Conservation (phyloP, 2,888 invertebrate genomes). For the Leucania comma region DNA sequence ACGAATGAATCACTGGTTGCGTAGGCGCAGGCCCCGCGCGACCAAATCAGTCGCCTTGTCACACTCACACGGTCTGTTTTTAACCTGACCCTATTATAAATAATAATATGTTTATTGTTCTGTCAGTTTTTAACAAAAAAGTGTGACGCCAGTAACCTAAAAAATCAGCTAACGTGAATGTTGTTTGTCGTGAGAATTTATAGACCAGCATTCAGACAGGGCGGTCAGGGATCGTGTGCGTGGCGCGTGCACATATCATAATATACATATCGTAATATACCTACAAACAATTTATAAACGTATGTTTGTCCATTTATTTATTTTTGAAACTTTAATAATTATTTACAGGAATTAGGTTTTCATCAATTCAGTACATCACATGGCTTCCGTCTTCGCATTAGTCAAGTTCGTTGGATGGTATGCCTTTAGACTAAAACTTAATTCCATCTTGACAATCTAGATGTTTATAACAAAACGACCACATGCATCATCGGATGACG, state of each 20-base stretch:
- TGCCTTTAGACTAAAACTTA: neutral
- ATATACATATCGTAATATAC: neutral
- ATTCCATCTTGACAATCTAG: neutral
- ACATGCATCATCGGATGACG: slow-evolving; percentile 44
- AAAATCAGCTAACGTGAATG: slow-evolving; percentile 59
- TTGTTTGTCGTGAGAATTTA: slow-evolving; percentile 51
- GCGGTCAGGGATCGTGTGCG: slow-evolving; percentile 18
- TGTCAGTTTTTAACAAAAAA: slow-evolving; percentile 66
- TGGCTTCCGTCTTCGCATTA: neutral
- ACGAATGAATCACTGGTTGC: slow-evolving; percentile 85
- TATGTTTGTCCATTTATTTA: slow-evolving; percentile 3
- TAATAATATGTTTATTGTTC: slow-evolving; percentile 69
- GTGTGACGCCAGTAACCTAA: slow-evolving; percentile 65
- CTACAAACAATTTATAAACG: slow-evolving; percentile 14
- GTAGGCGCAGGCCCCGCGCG: slow-evolving; percentile 81
- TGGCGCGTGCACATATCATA: slow-evolving; percentile 30
- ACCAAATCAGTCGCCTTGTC: slow-evolving; percentile 83
- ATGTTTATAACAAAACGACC: neutral
- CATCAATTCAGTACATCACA: neutral
- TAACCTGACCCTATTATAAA: slow-evolving; percentile 77
- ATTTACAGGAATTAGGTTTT: neutral
- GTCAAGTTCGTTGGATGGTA: neutral
- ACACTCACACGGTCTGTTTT: slow-evolving; percentile 77
- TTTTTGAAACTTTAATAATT: slow-evolving; percentile 26
- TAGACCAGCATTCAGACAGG: slow-evolving; percentile 24